Percentiles rank a stretch among this genome's conserved stretches.
Conservation (phyloP, 2,797 vertebrate species). For the Neosilurus hyrtlii region DNA sequence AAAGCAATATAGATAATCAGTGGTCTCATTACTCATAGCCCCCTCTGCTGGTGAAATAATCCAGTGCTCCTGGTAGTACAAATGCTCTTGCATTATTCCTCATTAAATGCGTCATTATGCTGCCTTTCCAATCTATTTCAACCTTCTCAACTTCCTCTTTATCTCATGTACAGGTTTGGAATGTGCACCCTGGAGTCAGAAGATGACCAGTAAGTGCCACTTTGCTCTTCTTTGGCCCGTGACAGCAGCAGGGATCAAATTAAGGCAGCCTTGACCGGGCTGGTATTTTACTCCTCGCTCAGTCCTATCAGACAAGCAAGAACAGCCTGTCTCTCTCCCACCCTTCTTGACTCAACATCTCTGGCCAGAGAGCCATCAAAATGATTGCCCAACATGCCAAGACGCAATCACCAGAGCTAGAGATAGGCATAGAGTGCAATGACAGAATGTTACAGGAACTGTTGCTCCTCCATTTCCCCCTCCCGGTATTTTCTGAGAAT, state of each 20-base stretch:
- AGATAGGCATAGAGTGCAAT: slow-evolving; percentile 37
- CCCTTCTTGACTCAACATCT: slow-evolving; percentile 61
- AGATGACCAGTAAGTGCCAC: slow-evolving; percentile 55
- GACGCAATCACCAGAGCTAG: slow-evolving; percentile 51
- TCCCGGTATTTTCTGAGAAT: slow-evolving; percentile 10
- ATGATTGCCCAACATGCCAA: slow-evolving; percentile 60
- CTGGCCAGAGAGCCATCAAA: slow-evolving; percentile 65
- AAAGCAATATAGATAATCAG: background rate
- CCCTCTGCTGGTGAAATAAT: slow-evolving; percentile 36
- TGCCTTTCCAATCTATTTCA: background rate
- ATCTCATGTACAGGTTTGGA: slow-evolving; percentile 24
- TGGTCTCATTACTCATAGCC: background rate
- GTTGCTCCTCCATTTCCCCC: background rate
- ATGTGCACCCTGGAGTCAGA: slow-evolving; percentile 50
- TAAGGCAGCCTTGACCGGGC: slow-evolving; percentile 79
- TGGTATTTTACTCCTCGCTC: slow-evolving; percentile 71
- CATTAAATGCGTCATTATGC: background rate
- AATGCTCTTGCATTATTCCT: background rate
- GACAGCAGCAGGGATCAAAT: slow-evolving; percentile 55
- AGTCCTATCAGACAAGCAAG: slow-evolving; percentile 74
- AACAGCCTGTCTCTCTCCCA: slow-evolving; percentile 80
- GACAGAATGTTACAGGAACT: slow-evolving; percentile 28
- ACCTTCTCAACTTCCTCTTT: background rate
- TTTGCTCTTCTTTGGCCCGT: slow-evolving; percentile 58
- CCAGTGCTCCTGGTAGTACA: background rate